Conservation (phyloP, 2,113 vertebrate genomes). For the Cyprinodon tularosa region DNA sequence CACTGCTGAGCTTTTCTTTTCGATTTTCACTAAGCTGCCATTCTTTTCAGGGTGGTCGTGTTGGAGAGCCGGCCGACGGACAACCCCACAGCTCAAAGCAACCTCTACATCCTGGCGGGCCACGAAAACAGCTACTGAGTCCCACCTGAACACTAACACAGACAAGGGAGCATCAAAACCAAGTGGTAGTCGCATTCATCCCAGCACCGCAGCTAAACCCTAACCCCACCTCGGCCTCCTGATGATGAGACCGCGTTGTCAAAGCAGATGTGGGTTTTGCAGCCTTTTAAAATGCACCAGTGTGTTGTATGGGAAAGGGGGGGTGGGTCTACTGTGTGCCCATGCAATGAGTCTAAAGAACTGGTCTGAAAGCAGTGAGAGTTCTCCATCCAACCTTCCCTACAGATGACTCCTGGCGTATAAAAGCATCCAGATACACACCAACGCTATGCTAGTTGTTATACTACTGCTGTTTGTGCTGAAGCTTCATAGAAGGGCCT, state of each 20-base stretch:
- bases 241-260: slow-evolving; percentile 7
- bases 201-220: slow-evolving; percentile 36
- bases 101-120: slow-evolving; percentile 97
- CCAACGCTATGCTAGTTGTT: slow-evolving; percentile 63
- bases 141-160: slow-evolving; percentile 36
- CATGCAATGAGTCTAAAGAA: slow-evolving; percentile 11
- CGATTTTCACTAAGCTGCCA: not conserved
- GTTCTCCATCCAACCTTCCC: slow-evolving; percentile 5
- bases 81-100: slow-evolving; percentile 98
- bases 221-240: slow-evolving; percentile 12
- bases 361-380: slow-evolving; percentile 12
- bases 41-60: slow-evolving; percentile 90
- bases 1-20: not conserved
- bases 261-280: slow-evolving; percentile 13
- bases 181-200: slow-evolving; percentile 17
- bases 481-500: slow-evolving; percentile 62
- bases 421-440: slow-evolving; percentile 35
- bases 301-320: slow-evolving; percentile 28
- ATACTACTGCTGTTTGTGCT: slow-evolving; percentile 72
- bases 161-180: slow-evolving; percentile 28
- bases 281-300: slow-evolving; percentile 8
- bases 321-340: not conserved
- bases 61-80: slow-evolving; percentile 97
- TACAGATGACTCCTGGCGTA: slow-evolving; percentile 26
- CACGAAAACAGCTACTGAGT: slow-evolving; percentile 99